phyloP scores from a whole-genome alignment of 2,888 invertebrate genomes.

The Protonemura montana region DNA sequence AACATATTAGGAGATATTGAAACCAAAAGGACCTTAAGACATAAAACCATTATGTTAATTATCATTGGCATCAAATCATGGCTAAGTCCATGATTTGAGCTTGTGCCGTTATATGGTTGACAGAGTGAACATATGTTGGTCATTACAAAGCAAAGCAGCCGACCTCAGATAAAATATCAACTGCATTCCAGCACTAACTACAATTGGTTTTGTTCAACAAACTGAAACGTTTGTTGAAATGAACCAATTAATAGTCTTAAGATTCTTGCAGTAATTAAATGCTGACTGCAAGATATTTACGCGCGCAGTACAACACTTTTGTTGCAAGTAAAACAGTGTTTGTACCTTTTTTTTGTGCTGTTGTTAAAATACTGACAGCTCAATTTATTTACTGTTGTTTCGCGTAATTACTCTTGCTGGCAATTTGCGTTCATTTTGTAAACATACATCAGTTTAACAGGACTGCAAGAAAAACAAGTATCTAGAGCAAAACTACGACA shows the following conservation, averaged over 20 bases:
- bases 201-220: no score
- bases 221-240: not conserved
- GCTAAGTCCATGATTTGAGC: no score
- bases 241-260: not conserved
- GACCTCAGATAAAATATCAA: no score
- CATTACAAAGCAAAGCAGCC: no score
- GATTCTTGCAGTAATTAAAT: not conserved
- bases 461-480: not conserved
- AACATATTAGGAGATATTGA: no score
- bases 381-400: not conserved
- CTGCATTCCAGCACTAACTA: no score
- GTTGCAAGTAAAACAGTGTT: not conserved
- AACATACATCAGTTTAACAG: not conserved
- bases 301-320: not conserved
- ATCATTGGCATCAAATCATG: no score
- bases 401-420: constrained; percentile 10
- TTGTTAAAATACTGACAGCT: constrained; percentile 13
- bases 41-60: no score
- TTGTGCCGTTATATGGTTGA: no score
- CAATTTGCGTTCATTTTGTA: not conserved
- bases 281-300: not conserved
- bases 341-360: not conserved
- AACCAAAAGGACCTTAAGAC: no score
- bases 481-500: not conserved
- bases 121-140: no score